Conservation (phyloP, 2,797 vertebrate species). For the Dicrostonyx torquatus region DNA sequence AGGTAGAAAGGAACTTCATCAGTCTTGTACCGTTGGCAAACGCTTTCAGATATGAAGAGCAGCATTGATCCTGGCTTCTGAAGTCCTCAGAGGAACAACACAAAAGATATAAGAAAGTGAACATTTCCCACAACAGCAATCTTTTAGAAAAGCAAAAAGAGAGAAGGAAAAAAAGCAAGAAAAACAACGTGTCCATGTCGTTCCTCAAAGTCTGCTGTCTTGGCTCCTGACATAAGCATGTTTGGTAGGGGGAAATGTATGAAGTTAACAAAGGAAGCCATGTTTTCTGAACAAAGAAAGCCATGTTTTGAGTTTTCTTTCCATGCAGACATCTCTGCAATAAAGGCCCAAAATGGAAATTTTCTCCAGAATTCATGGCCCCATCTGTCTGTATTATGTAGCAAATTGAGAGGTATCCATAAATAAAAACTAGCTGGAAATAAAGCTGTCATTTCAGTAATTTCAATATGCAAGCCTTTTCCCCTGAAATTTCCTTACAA, state of each 20-base stretch:
- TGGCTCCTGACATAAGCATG: not conserved
- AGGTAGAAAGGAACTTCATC: not conserved
- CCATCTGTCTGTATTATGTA: slow-evolving; percentile 37
- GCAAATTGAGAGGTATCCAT: slow-evolving; percentile 67
- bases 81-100: not conserved
- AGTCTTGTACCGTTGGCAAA: not conserved
- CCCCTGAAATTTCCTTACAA: slow-evolving; percentile 25
- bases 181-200: not conserved
- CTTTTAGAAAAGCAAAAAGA: not conserved
- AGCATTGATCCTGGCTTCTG: not conserved
- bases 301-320: slow-evolving; percentile 44
- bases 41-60: not conserved
- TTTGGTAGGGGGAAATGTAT: not conserved
- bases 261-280: not conserved
- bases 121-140: not conserved
- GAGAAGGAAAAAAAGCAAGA: not conserved
- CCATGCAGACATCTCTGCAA: slow-evolving; percentile 50
- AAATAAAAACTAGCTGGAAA: slow-evolving; percentile 74
- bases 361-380: not conserved
- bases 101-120: not conserved
- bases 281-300: not conserved
- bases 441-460: slow-evolving; percentile 64
- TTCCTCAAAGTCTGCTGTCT: not conserved
- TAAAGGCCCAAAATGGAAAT: slow-evolving; percentile 30
- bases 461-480: slow-evolving; percentile 64